These are phyloP conservation scores for Rhorus exstirpatorius DNA, from an alignment of 2,888 invertebrate species.

Conservation along the genomic window DNA sequence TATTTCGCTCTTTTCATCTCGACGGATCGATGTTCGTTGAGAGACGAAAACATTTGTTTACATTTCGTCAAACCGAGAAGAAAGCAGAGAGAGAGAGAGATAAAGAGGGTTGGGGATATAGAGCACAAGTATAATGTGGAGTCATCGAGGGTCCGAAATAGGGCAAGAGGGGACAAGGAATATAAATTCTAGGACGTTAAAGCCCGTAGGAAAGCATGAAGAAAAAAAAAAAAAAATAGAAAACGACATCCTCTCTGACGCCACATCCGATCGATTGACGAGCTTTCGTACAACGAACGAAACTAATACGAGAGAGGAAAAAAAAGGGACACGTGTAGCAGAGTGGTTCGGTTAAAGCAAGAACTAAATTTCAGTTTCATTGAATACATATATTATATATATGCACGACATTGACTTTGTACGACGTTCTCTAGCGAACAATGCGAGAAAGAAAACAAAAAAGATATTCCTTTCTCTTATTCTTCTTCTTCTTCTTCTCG, in stretches of 20 bases:
- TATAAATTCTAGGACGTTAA: constrained; percentile 6
- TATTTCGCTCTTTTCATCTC: constrained; percentile 11
- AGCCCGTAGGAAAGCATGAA: constrained; percentile 3
- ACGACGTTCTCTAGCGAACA: constrained; percentile 22
- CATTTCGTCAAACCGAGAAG: constrained; percentile 34
- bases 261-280: constrained; percentile 28
- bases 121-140: neutral
- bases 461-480: too few relatives aligned
- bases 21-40: constrained; percentile 24
- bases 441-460: constrained; percentile 14
- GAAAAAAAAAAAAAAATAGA: constrained; percentile 8
- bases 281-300: constrained; percentile 1
- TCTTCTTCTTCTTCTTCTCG: constrained; percentile 10
- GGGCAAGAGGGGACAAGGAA: neutral
- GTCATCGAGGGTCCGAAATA: neutral
- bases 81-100: constrained; percentile 1
- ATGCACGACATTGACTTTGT: constrained; percentile 42
- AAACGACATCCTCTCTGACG: neutral
- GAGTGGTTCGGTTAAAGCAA: neutral
- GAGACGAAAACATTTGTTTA: constrained; percentile 14
- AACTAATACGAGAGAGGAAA: neutral
- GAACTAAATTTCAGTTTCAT: constrained; percentile 30
- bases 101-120: neutral
- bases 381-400: neutral
- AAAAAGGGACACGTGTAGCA: neutral